phyloP scores from a whole-genome alignment of 1,140 invertebrate genomes.

The Centruroides vittatus region DNA sequence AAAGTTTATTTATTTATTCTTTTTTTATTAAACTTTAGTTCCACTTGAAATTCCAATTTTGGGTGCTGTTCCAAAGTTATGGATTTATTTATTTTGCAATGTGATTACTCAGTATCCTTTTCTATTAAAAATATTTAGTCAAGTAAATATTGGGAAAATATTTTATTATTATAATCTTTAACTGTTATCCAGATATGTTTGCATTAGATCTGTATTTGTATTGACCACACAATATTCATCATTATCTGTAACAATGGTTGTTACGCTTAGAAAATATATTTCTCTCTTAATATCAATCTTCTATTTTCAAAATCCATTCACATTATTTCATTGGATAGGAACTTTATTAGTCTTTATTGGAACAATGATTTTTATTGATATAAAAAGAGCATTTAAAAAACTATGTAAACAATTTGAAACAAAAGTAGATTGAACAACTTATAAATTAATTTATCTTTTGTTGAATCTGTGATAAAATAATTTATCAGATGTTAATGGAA shows the following conservation, averaged over 20 bases:
- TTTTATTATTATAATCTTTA: conserved; percentile 3
- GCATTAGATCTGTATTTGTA: conserved; percentile 86
- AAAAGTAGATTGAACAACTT: no score
- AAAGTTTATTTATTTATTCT: no score
- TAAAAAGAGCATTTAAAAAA: no score
- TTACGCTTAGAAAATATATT: conserved; percentile 89
- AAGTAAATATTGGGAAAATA: no score
- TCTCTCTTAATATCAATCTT: conserved; percentile 88
- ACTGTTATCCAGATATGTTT: conserved; percentile 48
- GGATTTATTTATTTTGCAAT: conserved; percentile 70
- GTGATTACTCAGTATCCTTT: conserved; percentile 73
- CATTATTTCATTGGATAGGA: conserved; percentile 79
- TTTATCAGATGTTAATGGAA: no score
- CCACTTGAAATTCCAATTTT: conserved; percentile 28
- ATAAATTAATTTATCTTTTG: no score
- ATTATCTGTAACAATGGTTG: conserved; percentile 84
- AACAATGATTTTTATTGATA: conserved; percentile 78
- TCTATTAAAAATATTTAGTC: not conserved
- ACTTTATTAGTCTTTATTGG: conserved; percentile 81
- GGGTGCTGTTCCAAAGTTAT: conserved; percentile 49
- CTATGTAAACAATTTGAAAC: no score
- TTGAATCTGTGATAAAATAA: no score
- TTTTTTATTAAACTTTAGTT: conserved; percentile 17
- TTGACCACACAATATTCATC: conserved; percentile 88
- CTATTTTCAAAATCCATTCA: conserved; percentile 93